Evolutionary conservation across 2,113 vertebrate genomes (phyloP).

Genomic region (Oostethus manadensis): DNA sequence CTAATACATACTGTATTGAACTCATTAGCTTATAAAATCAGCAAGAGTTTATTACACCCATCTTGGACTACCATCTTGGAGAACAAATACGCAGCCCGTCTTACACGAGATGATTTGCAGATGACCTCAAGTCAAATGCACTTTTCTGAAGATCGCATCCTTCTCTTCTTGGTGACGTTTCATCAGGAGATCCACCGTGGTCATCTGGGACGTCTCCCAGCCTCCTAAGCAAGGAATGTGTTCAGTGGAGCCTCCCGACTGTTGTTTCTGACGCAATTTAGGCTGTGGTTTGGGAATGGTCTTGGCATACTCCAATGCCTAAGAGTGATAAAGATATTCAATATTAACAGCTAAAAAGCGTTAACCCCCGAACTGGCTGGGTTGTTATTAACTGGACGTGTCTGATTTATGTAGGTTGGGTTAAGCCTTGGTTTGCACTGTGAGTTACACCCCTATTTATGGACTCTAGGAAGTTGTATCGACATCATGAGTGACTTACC

Average conservation of each 20-base stretch:
- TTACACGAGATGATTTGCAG: not conserved
- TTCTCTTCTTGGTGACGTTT: slow-evolving; percentile 83
- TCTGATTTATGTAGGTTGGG: too few relatives aligned
- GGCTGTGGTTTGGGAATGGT: slow-evolving; percentile 72
- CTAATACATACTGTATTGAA: too few relatives aligned
- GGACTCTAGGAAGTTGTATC: too few relatives aligned
- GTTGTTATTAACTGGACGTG: too few relatives aligned
- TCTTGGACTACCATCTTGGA: too few relatives aligned
- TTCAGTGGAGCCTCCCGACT: slow-evolving; percentile 21
- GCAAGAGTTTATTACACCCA: too few relatives aligned
- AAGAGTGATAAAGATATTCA: slow-evolving; percentile 10
- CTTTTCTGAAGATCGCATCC: slow-evolving; percentile 72
- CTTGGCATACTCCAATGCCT: slow-evolving; percentile 90
- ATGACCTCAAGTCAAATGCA: slow-evolving; percentile 39
- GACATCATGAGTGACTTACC: too few relatives aligned
- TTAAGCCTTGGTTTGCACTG: too few relatives aligned
- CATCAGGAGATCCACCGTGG: slow-evolving; percentile 72
- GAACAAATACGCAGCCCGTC: not conserved
- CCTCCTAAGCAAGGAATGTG: slow-evolving; percentile 30
- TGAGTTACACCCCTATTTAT: too few relatives aligned
- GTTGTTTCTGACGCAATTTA: slow-evolving; percentile 33
- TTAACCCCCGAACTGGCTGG: too few relatives aligned
- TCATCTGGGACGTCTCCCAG: slow-evolving; percentile 54
- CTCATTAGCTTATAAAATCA: too few relatives aligned
- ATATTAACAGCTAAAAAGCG: too few relatives aligned